Evolutionary conservation across 1,140 invertebrate genomes (phyloP), one percentile per base, ranked within the genome.

Genomic region (Bradysia coprophila): DNA sequence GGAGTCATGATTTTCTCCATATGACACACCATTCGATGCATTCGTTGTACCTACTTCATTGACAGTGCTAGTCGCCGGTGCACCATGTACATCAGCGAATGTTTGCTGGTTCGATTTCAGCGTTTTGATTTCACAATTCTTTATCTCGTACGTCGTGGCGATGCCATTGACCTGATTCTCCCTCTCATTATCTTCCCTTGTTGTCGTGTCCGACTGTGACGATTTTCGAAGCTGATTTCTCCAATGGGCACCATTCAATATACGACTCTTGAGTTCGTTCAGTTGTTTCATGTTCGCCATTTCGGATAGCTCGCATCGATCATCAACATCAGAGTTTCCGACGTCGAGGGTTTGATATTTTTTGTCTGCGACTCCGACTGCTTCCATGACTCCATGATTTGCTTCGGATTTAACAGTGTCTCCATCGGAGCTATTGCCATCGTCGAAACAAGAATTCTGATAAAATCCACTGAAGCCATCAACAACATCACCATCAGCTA

Each of bases 1-100:
- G 4, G 63, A 66, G 63, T 66, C 42, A 31, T n/a, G 8, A 31
- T 31, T 31, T 31, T n/a, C n/a, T n/a, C n/a, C n/a, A n/a, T n/a
- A n/a, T n/a, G n/a, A n/a, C 28, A 9, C 28, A 31, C 28, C 28
- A 31, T 31, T 31, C 8, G 28, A 31, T 9, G 8, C 8, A 31
- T 31, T 31, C n/a, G 8, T n/a, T 9, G 8, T 31, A 31, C n/a
- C 28, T 8, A 9, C n/a, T 9, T 31, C 8, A 31, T 31, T n/a
- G 28, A 9, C 28, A 31, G n/a, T 31, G 8, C 8, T 8, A 31
- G 8, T 31, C 28, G n/a, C n/a, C n/a, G n/a, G n/a, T n/a, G n/a
- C n/a, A n/a, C n/a, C n/a, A n/a, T n/a, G n/a, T n/a, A n/a, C n/a
- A n/a, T n/a, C n/a, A n/a, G n/a, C n/a, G n/a, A n/a, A n/a, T n/a